Conservation (phyloP, 2,113 vertebrate genomes). For the Penelope pileata region DNA sequence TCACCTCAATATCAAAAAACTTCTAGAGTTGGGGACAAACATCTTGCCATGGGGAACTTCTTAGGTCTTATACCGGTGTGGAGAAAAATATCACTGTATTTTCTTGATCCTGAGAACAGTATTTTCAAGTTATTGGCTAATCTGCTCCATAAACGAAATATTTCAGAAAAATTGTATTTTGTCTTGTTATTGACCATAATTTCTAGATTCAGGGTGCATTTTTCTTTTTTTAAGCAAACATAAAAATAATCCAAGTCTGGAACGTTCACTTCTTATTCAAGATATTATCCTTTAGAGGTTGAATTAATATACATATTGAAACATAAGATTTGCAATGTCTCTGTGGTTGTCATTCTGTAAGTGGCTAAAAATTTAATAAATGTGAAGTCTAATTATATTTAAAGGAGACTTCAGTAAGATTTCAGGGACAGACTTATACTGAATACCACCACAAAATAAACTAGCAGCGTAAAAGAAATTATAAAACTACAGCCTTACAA, state of each 20-base stretch:
- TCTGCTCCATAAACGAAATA: not conserved
- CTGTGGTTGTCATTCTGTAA: not conserved
- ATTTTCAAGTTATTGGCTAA: not conserved
- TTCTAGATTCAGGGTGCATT: not conserved
- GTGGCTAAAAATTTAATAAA: not conserved
- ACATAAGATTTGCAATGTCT: not conserved
- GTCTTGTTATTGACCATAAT: not conserved
- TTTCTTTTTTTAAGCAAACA: not conserved
- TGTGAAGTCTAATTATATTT: not conserved
- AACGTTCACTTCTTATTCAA: not conserved
- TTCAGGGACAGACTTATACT: conserved; percentile 9
- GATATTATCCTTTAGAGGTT: not conserved
- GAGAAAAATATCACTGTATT: not conserved
- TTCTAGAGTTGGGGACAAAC: not conserved
- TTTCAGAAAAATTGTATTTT: not conserved
- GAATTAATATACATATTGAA: not conserved
- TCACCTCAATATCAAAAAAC: not conserved
- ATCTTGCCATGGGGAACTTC: not conserved
- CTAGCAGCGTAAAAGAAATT: conserved; percentile 10
- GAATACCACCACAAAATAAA: not conserved
- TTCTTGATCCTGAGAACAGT: not conserved
- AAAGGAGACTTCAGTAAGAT: not conserved
- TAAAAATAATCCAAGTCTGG: not conserved
- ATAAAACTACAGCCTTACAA: conserved; percentile 36
- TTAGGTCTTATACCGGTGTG: not conserved